Base-by-base conservation (phyloP, 2,797 vertebrate genomes). In the Peromyscus aztecus region DNA sequence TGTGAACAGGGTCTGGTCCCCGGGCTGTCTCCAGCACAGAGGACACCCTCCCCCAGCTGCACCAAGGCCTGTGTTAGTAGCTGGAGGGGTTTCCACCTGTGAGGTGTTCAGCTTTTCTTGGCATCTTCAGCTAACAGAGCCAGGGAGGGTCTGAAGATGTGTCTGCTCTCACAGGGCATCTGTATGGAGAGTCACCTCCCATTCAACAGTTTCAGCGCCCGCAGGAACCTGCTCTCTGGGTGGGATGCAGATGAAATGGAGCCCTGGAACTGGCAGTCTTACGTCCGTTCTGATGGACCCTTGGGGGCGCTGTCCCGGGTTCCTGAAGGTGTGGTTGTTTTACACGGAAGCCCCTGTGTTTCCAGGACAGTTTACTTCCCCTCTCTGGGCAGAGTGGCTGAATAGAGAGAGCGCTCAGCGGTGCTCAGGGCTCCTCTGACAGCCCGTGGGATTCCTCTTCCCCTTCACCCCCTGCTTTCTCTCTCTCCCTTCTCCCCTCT, bases 21-120 rank as follows among this genome's bases (percentile, higher is more conserved):
- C 92, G 82, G 88, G 65, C 76, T 94, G 73, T 67, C 92, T 93
- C 91, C 57, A 29, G 81, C 37, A 61, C 16, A 23, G 40, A 59
- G 65, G 63, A 14, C 0, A 0, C 6, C 43, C 9, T 34, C 46
- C 81, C 29, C 29, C 31, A n/a, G 4, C 12, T 49, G 12, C 29
- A 49, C 31, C 63, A 69, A 52, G 49, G 43, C 84, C 65, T n/a
- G 65, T 37, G 46, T 27, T 27, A 27, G 34, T 21, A 31, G 67
- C 67, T 57, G 67, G 65, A 73, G 49, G n/a, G 4, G 8, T 31
- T 37, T 57, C 49, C 24, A 6, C n/a, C 84, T 55, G 4, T n/a
- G 10, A 59, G n/a, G 17, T 14, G 37, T 61, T 12, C 23, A 31
- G 2, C 40, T 83, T 61, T 77, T 55, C 43, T 83, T 63, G 57